A percentile compares a stretch with the other conserved stretches of the same genome.
Conservation (phyloP, 1,140 invertebrate genomes). For the Drosophila lini region DNA sequence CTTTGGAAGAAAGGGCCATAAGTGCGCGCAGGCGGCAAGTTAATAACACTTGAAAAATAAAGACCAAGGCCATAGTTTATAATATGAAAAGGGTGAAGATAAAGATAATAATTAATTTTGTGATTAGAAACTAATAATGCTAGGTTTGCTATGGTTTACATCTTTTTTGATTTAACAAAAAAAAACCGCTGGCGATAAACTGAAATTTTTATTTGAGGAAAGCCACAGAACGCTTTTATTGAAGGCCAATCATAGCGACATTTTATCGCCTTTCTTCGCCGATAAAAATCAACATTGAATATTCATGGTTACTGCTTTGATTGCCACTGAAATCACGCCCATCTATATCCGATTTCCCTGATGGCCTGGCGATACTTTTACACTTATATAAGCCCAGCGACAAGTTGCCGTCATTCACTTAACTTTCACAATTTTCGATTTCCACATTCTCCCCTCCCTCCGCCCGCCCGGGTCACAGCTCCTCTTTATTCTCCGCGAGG, state of each 20-base stretch:
- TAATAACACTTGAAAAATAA: conserved; percentile 12
- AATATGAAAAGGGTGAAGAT: not conserved
- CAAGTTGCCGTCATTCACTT: conserved; percentile 36
- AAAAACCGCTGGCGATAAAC: not conserved
- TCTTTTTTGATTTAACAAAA: not conserved
- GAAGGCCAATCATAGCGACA: not conserved
- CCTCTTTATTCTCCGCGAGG: conserved; percentile 16
- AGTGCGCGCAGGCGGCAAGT: not conserved
- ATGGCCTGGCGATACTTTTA: conserved; percentile 2
- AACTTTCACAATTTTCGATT: conserved; percentile 46
- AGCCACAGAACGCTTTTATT: no score
- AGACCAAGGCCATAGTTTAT: not conserved
- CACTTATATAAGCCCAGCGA: conserved; percentile 20
- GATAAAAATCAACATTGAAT: conserved; percentile 25
- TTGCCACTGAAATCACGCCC: conserved; percentile 15
- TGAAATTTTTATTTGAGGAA: not conserved
- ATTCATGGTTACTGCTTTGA: conserved; percentile 25
- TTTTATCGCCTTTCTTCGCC: not conserved
- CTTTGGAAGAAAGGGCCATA: not conserved
- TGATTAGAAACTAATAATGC: not conserved
- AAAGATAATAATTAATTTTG: not conserved
- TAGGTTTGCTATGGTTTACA: not conserved
- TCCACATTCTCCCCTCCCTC: conserved; percentile 21
- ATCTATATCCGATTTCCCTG: conserved; percentile 15
- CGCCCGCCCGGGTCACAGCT: conserved; percentile 1